These are phyloP conservation scores for Pelagia noctiluca DNA, from an alignment of 30 jellyfish, hydroid and myxozoan genomes.

Conservation along the genomic window DNA sequence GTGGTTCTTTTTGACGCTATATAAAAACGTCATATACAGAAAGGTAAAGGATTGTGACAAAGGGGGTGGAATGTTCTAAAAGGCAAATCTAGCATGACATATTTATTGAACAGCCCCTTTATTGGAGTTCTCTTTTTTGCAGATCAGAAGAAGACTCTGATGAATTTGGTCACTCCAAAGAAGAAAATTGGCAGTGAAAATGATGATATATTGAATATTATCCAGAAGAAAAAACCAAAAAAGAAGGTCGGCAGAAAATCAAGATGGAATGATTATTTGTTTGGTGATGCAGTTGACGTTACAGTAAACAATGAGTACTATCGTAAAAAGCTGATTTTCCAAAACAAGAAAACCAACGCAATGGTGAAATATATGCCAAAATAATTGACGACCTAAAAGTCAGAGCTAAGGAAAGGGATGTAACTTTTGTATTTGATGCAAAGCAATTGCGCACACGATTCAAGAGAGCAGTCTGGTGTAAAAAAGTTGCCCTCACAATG, in stretches of 20 bases:
- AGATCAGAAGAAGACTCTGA: neutral
- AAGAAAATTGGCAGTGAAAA: neutral
- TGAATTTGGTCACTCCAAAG: neutral
- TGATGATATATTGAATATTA: neutral
- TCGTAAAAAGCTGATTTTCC: neutral
- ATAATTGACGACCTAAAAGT: neutral
- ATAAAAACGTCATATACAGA: too few species aligned
- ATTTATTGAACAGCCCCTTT: too few species aligned
- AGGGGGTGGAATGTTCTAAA: too few species aligned
- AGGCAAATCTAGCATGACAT: too few species aligned
- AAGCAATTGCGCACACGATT: slow-evolving; percentile 2
- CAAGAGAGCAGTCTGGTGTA: slow-evolving; percentile 1
- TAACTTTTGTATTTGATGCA: neutral
- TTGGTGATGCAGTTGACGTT: neutral
- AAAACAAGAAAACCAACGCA: neutral
- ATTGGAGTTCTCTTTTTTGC: neutral
- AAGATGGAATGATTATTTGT: neutral
- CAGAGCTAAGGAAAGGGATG: slow-evolving; percentile 1
- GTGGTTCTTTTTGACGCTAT: too few species aligned
- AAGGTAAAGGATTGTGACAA: too few species aligned
- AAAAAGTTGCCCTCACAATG: slow-evolving; percentile 12
- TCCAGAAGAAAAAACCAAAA: neutral
- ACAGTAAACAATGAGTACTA: neutral
- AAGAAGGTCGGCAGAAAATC: neutral
- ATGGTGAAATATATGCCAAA: neutral